A percentile compares a stretch with the other conserved stretches of the same genome.
Evolutionary conservation across 2,888 invertebrate genomes (phyloP).

Genomic region (Chesias legatella): DNA sequence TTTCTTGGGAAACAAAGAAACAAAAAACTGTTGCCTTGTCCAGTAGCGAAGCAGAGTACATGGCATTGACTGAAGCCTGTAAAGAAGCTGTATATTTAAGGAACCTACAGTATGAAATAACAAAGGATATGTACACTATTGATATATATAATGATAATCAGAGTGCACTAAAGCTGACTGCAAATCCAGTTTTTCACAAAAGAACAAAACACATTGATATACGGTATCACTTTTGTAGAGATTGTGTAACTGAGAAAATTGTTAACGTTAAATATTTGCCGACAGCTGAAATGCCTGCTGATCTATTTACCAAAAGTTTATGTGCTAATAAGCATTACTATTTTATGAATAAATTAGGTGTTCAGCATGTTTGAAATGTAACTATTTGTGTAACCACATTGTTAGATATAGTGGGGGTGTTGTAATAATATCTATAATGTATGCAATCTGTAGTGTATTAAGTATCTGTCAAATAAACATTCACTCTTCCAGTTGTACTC

Average conservation of each 20-base stretch:
- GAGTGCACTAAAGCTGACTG: conserved; percentile 8
- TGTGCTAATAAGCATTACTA: conserved; percentile 2
- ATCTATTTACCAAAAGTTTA: conserved; percentile 7
- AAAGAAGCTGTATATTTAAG: conserved; percentile 16
- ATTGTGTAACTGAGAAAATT: background rate
- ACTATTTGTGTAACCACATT: no score
- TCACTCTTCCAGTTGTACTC: no score
- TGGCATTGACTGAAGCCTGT: conserved; percentile 18
- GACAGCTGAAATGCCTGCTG: conserved; percentile 8
- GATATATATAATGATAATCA: conserved; percentile 11
- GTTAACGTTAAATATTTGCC: conserved; percentile 2
- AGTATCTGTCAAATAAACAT: no score
- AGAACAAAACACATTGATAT: conserved; percentile 12
- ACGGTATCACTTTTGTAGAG: conserved; percentile 5
- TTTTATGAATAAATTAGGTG: background rate
- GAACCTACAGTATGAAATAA: conserved; percentile 6
- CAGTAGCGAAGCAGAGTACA: conserved; percentile 29
- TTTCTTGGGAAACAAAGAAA: conserved; percentile 26
- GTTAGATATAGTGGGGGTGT: no score
- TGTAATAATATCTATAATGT: no score
- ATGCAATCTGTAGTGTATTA: no score
- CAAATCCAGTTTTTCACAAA: no score
- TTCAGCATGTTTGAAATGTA: no score
- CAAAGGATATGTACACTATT: background rate
- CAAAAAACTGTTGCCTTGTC: conserved; percentile 21